Base-by-base conservation (phyloP, 1,140 invertebrate genomes). In the Caenorhabditis briggsae region DNA sequence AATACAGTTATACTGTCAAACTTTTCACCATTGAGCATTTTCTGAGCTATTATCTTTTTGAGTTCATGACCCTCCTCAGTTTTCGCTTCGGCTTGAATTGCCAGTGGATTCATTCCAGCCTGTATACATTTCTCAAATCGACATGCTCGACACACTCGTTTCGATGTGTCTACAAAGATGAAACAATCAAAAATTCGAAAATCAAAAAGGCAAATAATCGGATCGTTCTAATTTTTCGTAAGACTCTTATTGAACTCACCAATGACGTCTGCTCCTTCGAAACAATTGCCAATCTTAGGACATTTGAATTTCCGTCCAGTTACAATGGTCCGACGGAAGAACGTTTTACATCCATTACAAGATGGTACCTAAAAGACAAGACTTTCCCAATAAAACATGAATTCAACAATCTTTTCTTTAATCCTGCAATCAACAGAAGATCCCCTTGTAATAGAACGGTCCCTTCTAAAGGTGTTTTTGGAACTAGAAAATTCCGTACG, bases 171-270 rank as follows among this genome's bases (percentile, higher is more conserved):
- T 61, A 23, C 23, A 61, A 20, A 61, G n/a, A 61, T 61, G 9
- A 61, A 61, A 61, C 23, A 61, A 61, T 61, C 25, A 23, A 9
- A 23, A 61, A 61, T 61, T 61, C 20, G 20, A 25, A 61, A 61
- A 61, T 61, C 59, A 61, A 61, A 61, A 61, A 61, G 25, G 59
- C 25, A 61, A 61, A 61, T 61, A 61, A 61, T 61, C 59, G n/a
- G 59, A 61, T 33, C 0, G 3, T 23, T 58, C 16, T 53, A 7
- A 14, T 58, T 58, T 25, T 61, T 12, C 23, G 5, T 61, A 61
- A 61, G 59, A 25, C 59, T 61, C 59, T 61, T 61, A 61, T 25
- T 61, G 59, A 23, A 61, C 59, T 61, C 59, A 61, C 59, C 59
- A 25, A 61, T 61, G 23, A 61, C 59, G 59, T 61, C 59, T 25